Percentiles rank a stretch among this genome's conserved stretches.
These are phyloP conservation scores for Ips typographus DNA, from an alignment of 1,140 invertebrate species.

Conservation along the genomic window DNA sequence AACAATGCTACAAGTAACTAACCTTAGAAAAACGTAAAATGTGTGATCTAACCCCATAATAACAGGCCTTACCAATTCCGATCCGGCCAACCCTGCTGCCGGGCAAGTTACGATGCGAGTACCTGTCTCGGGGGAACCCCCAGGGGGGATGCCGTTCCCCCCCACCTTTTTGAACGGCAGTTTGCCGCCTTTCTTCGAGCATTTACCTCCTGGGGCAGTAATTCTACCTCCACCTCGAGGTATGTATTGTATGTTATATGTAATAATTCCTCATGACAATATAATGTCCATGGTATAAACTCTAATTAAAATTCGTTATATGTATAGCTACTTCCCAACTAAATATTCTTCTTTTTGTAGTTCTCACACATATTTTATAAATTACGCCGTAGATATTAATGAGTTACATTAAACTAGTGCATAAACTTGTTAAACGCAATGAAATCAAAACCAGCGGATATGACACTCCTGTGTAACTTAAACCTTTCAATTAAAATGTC, in stretches of 20 bases:
- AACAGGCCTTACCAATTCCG: constrained; percentile 52
- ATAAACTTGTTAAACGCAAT: too few species aligned
- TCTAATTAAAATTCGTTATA: too few species aligned
- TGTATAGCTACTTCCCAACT: too few species aligned
- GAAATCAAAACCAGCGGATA: too few species aligned
- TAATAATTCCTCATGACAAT: too few species aligned
- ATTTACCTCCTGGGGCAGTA: constrained; percentile 66
- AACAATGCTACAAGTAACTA: constrained; percentile 1
- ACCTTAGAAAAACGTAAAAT: neutral
- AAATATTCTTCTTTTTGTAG: too few species aligned
- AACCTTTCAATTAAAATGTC: too few species aligned
- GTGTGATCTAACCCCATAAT: neutral
- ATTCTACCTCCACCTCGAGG: constrained; percentile 64
- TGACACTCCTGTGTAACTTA: too few species aligned
- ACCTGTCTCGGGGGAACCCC: constrained; percentile 58
- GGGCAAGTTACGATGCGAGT: constrained; percentile 61
- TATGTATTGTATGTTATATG: neutral
- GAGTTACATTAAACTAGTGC: too few species aligned
- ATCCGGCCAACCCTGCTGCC: constrained; percentile 63
- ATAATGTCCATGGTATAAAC: too few species aligned
- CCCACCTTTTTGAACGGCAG: constrained; percentile 54
- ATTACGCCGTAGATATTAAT: too few species aligned
- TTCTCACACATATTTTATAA: too few species aligned
- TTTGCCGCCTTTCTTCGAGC: constrained; percentile 53
- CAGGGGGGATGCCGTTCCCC: constrained; percentile 54